Conservation (phyloP, 2,113 vertebrate species). For the Mionectes macconnelli region DNA sequence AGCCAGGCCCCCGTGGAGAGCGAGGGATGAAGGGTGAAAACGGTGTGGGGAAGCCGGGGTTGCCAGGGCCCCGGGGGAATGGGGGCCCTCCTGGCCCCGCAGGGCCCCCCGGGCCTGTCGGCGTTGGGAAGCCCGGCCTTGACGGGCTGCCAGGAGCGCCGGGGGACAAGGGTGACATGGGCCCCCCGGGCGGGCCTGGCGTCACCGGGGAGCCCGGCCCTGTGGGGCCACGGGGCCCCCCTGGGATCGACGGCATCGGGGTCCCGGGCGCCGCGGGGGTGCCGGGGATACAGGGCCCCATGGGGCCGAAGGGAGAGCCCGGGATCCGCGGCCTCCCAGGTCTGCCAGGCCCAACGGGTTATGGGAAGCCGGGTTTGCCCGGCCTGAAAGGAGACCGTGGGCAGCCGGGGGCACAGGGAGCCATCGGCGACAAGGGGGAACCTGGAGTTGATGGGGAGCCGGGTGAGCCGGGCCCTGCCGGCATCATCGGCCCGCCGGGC, state of each 20-base stretch:
- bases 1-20: conserved; percentile 84
- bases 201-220: conserved; percentile 79
- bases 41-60: conserved; percentile 89
- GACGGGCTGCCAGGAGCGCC: conserved; percentile 84
- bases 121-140: conserved; percentile 86
- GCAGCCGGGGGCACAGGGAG: conserved; percentile 82
- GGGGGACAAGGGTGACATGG: conserved; percentile 87
- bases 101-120: conserved; percentile 74
- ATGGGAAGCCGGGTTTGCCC: conserved; percentile 88
- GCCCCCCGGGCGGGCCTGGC: conserved; percentile 81
- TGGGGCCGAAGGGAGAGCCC: conserved; percentile 87
- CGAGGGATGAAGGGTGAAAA: conserved; percentile 89
- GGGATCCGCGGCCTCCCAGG: conserved; percentile 86
- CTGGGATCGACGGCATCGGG: conserved; percentile 84
- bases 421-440: conserved; percentile 87
- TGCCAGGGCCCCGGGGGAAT: conserved; percentile 82
- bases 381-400: conserved; percentile 92
- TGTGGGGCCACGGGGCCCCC: conserved; percentile 83
- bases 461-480: conserved; percentile 83
- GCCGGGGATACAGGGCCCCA: conserved; percentile 82
- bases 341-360: conserved; percentile 85
- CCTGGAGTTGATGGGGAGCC: conserved; percentile 82
- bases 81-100: conserved; percentile 81
- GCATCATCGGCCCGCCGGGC: conserved; percentile 83
- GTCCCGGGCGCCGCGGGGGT: conserved; percentile 84